phyloP scores from a whole-genome alignment of 53 echinoderm and acorn worm genomes.

The Glandiceps talaboti region DNA sequence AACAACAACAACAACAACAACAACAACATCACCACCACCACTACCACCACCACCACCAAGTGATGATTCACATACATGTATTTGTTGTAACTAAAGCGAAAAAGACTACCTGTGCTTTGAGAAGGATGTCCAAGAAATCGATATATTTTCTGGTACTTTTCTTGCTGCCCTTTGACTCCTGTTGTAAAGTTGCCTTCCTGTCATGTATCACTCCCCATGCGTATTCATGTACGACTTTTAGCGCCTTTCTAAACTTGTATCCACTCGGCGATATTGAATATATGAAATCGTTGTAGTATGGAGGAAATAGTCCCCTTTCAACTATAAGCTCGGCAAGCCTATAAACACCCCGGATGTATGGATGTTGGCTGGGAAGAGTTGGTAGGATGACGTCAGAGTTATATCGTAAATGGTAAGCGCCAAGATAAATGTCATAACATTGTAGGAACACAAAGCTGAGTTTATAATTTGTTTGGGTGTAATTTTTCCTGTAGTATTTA shows the following conservation, averaged over 20 bases:
- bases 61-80: no score
- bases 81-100: no score
- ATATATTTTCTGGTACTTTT: conserved; percentile 11
- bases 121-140: not conserved
- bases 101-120: not conserved
- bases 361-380: conserved; percentile 30
- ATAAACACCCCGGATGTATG: conserved; percentile 28
- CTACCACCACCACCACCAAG: no score
- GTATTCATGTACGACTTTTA: conserved; percentile 14
- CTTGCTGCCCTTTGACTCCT: conserved; percentile 4
- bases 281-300: conserved; percentile 21
- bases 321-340: conserved; percentile 18
- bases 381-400: no score
- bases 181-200: conserved; percentile 16
- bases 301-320: conserved; percentile 19
- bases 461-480: no score
- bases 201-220: conserved; percentile 23
- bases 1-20: no score
- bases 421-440: no score
- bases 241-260: conserved; percentile 22
- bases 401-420: no score
- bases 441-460: no score
- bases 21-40: no score
- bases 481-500: no score
- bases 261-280: conserved; percentile 26